Evolutionary conservation across 2,113 vertebrate genomes (phyloP), one percentile per base, ranked within the genome.

Genomic region (Bagarius yarrelli): DNA sequence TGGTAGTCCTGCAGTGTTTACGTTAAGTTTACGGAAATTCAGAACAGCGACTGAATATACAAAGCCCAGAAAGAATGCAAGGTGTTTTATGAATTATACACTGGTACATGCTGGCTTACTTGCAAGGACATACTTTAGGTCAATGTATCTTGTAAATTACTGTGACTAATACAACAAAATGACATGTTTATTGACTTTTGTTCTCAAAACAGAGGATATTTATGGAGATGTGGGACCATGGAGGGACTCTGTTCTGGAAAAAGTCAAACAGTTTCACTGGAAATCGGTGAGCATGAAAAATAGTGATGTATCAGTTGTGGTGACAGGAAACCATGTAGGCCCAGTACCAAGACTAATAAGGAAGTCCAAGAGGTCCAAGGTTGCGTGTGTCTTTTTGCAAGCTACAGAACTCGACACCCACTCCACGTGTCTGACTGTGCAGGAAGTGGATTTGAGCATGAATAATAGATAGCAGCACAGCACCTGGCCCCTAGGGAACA

Each of bases 391-490:
- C 6, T 56, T 44, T 60, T 57, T 21, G 36, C 27, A 8, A 25
- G 47, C 27, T 15, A 12, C 25, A 78, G 69, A 90, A 91, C 78
- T 75, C 53, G 84, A 89, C 81, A 84, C 87, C 83, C 55, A 30
- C 67, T 52, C 87, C 76, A 86, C 30, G 75, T 80, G 69, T 85
- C 79, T 61, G 82, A 75, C 83, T 85, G 83, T 81, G 78, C 85
- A 87, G 87, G 87, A 88, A 89, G 83, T 86, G 87, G 87, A 83
- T 86, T 79, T 50, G 52, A 73, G 57, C 60, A 87, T 91, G 82
- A 90, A 89, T 92, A 91, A 91, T 90, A 81, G 69, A 90, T 87
- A 86, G 80, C 56, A 81, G 63, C 44, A 25, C 55, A 67, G 40
- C 70, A 76, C 53, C 60, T 64, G 47, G 36, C 63, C 77, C 72